A percentile compares a stretch with the other conserved stretches of the same genome.
Evolutionary conservation across 2,113 vertebrate species (phyloP).

Genomic region (Pangasianodon gigas): DNA sequence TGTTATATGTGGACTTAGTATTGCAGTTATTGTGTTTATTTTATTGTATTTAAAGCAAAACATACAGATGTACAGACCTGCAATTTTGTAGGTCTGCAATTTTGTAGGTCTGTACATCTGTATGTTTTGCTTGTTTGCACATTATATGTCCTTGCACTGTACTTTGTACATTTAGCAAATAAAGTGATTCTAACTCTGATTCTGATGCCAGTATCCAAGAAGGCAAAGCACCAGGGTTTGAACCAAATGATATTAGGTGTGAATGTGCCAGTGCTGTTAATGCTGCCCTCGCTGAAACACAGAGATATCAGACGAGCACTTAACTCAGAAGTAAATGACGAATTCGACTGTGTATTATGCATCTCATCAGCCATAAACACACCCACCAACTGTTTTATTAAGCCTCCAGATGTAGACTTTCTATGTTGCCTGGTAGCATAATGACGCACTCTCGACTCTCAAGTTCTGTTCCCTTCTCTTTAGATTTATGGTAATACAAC

Average conservation of each 20-base stretch:
- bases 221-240: background rate
- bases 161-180: background rate
- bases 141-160: background rate
- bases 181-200: background rate
- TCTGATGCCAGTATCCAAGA: background rate
- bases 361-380: background rate
- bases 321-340: background rate
- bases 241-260: background rate
- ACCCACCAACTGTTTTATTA: conserved; percentile 8
- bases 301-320: background rate
- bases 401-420: background rate
- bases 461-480: background rate
- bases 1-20: no score
- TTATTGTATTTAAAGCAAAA: no score
- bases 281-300: background rate
- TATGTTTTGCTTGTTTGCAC: background rate
- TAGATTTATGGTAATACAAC: background rate
- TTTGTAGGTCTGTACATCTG: no score
- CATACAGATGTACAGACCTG: no score
- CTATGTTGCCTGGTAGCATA: background rate
- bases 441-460: background rate
- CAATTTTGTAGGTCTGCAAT: no score
- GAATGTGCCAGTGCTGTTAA: background rate
- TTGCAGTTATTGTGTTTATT: no score
- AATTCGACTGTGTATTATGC: background rate